Evolutionary conservation across 2,113 vertebrate species (phyloP).

Genomic region (Clupea harengus): DNA sequence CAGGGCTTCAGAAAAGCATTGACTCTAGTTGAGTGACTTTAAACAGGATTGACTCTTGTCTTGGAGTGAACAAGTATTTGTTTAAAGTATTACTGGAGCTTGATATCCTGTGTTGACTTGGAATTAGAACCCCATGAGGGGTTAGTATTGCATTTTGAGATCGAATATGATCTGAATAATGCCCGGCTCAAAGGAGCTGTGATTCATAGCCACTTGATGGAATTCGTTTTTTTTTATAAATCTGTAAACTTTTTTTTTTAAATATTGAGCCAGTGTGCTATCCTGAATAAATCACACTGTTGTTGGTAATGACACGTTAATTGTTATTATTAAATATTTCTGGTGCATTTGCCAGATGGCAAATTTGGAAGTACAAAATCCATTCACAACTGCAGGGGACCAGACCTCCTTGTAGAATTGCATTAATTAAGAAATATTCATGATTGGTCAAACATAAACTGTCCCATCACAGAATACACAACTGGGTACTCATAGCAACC

Average conservation of each 20-base stretch:
- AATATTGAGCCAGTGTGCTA: slow-evolving; percentile 14
- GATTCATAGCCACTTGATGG: background rate
- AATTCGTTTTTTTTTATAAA: background rate
- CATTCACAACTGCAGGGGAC: background rate
- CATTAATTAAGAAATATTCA: background rate
- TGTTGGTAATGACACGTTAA: background rate
- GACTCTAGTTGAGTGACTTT: background rate
- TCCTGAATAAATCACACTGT: slow-evolving; percentile 1
- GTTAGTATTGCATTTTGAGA: background rate
- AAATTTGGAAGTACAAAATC: no score
- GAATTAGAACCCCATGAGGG: background rate
- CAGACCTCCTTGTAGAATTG: no score
- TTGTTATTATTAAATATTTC: background rate
- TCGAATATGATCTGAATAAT: background rate
- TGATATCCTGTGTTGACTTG: background rate
- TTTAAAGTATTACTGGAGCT: background rate
- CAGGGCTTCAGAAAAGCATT: background rate
- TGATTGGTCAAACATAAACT: background rate
- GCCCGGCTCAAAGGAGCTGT: background rate
- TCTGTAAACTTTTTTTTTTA: background rate
- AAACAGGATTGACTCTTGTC: background rate
- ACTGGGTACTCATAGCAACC: no score
- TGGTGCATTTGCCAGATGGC: no score
- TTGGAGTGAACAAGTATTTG: background rate
- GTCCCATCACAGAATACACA: no score